phyloP scores from a whole-genome alignment of 2,797 vertebrate genomes.

The Galago senegalensis region DNA sequence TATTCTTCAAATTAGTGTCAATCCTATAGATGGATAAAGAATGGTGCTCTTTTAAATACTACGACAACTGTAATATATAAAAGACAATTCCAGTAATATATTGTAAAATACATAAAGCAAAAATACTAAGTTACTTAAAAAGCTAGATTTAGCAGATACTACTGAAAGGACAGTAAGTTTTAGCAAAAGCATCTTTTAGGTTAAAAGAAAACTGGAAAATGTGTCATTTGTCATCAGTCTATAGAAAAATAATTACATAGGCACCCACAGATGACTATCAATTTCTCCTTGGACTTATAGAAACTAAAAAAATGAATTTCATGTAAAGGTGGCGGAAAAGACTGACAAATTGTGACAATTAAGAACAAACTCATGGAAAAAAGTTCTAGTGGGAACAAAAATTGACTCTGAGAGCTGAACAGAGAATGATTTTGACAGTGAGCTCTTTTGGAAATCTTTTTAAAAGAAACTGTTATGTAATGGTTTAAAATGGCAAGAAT shows the following conservation, averaged over 20 bases:
- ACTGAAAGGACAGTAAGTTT: background rate
- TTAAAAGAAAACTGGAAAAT: constrained; percentile 49
- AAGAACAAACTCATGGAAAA: background rate
- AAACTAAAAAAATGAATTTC: background rate
- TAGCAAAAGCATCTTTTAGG: background rate
- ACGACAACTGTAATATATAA: background rate
- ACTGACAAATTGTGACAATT: background rate
- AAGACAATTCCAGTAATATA: background rate
- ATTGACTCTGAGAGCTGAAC: background rate
- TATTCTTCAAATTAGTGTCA: background rate
- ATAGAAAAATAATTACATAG: background rate
- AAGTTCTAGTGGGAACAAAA: background rate
- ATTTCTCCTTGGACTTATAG: constrained; percentile 20
- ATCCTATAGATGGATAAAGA: constrained; percentile 3
- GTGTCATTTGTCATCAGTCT: constrained; percentile 4
- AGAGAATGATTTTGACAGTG: background rate
- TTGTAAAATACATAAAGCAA: constrained; percentile 20
- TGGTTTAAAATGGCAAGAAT: background rate
- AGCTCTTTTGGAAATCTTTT: background rate
- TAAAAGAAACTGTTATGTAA: background rate
- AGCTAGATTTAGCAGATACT: constrained; percentile 30
- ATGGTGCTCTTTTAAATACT: background rate
- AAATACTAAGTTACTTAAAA: background rate
- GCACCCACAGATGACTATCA: background rate
- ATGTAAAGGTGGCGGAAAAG: background rate